Evolutionary conservation across 2,113 vertebrate species (phyloP).

Genomic region (Epinephelus moara): DNA sequence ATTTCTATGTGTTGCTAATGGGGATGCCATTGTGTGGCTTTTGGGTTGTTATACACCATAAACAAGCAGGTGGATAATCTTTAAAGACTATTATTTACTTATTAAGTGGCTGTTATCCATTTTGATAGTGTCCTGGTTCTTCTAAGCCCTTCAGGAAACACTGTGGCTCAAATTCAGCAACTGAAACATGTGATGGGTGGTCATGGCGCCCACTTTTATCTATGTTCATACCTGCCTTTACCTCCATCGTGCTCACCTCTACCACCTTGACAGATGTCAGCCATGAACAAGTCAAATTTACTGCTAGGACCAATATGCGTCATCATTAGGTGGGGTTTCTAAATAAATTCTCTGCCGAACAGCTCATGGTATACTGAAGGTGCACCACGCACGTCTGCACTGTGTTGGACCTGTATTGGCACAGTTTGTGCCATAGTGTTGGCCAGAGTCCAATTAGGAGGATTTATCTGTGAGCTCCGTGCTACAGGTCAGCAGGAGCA

Average conservation of each 20-base stretch:
- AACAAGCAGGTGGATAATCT: not conserved
- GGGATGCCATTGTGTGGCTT: no score
- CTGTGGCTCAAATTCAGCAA: not conserved
- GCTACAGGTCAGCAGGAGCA: constrained; percentile 60
- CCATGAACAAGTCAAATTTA: constrained; percentile 5
- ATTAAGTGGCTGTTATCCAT: not conserved
- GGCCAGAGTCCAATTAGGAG: constrained; percentile 61
- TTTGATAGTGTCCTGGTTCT: no score
- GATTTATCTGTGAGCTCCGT: constrained; percentile 48
- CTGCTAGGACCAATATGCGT: constrained; percentile 37
- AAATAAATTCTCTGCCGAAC: not conserved
- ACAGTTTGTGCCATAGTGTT: constrained; percentile 24
- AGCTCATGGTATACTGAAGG: not conserved
- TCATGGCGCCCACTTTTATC: not conserved
- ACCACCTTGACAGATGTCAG: constrained; percentile 1
- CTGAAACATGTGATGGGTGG: not conserved
- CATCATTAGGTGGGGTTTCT: constrained; percentile 45
- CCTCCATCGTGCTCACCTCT: not conserved
- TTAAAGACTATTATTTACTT: not conserved
- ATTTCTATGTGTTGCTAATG: not conserved
- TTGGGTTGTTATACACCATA: not conserved
- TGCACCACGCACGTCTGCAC: not conserved
- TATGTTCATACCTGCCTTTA: not conserved
- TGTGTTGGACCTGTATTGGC: not conserved
- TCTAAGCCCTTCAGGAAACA: not conserved